Percentiles rank a stretch among this genome's conserved stretches.
phyloP scores from a whole-genome alignment of 2,797 vertebrate species.

The Hydrocynus forskahlii region DNA sequence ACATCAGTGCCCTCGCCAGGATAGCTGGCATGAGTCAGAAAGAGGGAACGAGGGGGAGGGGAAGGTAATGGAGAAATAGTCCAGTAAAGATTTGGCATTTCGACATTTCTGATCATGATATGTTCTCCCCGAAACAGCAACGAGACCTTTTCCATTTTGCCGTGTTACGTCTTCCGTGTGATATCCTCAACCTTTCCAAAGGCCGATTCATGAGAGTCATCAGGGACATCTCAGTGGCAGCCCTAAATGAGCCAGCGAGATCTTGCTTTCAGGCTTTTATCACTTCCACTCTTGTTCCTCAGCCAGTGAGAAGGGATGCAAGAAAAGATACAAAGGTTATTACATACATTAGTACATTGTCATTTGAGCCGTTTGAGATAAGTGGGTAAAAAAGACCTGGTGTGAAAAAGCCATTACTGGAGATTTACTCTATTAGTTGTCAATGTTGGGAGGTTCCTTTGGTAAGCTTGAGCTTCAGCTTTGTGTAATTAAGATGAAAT shows the following conservation, averaged over 20 bases:
- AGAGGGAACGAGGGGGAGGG: background rate
- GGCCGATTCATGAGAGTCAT: slow-evolving; percentile 31
- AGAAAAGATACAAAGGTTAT: slow-evolving; percentile 7
- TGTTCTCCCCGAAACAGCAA: slow-evolving; percentile 31
- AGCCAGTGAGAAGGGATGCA: background rate
- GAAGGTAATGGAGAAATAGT: slow-evolving; percentile 23
- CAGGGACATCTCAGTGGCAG: slow-evolving; percentile 35
- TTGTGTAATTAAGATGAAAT: slow-evolving; percentile 34
- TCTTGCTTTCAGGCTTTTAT: slow-evolving; percentile 20
- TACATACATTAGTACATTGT: slow-evolving; percentile 24
- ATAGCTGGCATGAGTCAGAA: slow-evolving; percentile 20
- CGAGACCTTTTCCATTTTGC: slow-evolving; percentile 30
- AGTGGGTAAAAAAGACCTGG: background rate
- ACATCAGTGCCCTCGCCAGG: slow-evolving; percentile 51
- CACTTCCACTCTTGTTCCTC: background rate
- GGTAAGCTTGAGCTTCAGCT: slow-evolving; percentile 39
- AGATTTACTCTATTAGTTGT: slow-evolving; percentile 11
- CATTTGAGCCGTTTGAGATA: slow-evolving; percentile 9
- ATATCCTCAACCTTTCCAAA: slow-evolving; percentile 25
- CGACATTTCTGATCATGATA: slow-evolving; percentile 46
- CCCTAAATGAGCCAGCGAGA: slow-evolving; percentile 12
- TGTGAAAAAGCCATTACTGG: slow-evolving; percentile 29
- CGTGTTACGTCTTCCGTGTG: slow-evolving; percentile 20
- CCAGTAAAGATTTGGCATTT: slow-evolving; percentile 46
- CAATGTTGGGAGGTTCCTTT: slow-evolving; percentile 33